Evolutionary conservation across 2,888 invertebrate genomes (phyloP), one percentile per base, ranked within the genome.

Genomic region (Chloroclystis v-ata): DNA sequence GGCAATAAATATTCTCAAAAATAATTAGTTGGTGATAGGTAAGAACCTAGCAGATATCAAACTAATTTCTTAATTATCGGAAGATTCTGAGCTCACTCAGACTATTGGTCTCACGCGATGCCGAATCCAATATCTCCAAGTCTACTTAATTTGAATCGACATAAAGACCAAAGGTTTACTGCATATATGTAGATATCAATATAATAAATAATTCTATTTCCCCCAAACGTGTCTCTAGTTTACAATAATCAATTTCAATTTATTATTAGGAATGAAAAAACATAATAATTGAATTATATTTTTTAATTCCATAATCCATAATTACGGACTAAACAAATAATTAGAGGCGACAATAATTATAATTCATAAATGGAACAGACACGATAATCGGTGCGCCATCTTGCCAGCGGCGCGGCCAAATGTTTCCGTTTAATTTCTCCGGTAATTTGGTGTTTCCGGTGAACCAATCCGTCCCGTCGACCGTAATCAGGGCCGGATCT

Each of bases 341-440:
- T 77, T 75, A 75, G 66, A 70, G 59, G 73, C 71, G 75, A 77
- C 78, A 74, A 67, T 67, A 66, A 75, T 79, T 75, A 82, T 77
- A 74, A 77, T 83, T 82, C 75, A 82, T 78, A 84, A 81, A 81
- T 79, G 76, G 82, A 76, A 82, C 83, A 78, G 78, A 76, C 77
- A 71, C 71, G 78, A 81, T 82, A 82, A 81, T 78, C 74, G 74
- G 41, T 51, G 75, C 86, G 78, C 87, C 87, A 87, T 87, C 86
- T 86, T 86, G 86, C 87, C 76, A 79, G 86, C 86, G 86, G 85
- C 82, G 74, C 82, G 74, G 77, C 84, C 87, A 85, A 87, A 86
- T 87, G 87, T 86, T 87, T 86, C 87, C 87, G 84, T 87, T 87
- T 87, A 87, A 87, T 87, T 87, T 87, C 87, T 87, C 82, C 80